Base-by-base conservation (phyloP, 2,113 vertebrate species). In the Eira barbara region DNA sequence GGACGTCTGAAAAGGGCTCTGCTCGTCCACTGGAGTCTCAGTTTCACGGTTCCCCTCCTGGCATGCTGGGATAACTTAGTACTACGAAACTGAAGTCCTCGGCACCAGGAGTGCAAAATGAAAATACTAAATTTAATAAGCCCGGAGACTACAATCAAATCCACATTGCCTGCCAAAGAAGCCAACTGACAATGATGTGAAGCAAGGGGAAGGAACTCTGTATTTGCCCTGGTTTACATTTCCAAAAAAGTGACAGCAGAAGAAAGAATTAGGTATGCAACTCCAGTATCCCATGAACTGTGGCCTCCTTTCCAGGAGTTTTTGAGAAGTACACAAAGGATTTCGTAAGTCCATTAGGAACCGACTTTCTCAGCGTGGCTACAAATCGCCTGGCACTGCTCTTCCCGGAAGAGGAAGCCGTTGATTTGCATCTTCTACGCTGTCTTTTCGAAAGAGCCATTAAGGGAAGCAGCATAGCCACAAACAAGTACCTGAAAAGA, bases 401-500 rank as follows among this genome's bases (percentile, higher is more conserved):
- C 79, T 85, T 84, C 49, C 90, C 96, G 97, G 97, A 98, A 98
- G 95, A 98, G 14, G 97, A 98, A 98, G 96, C 94, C 97, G 98
- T 98, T 98, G 98, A 97, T 98, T 97, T 97, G 96, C 97, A 97
- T 98, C 98, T 98, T 98, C 98, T 95, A 63, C 29, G 82, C 97
- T 96, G 98, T 98, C 98, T 98, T 98, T 98, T 97, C 91, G 95
- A 97, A 98, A 98, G 98, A 97, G 96, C 98, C 98, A 98, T 98
- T 98, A 99, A 98, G 98, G 84, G 96, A 98, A 97, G 97, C 86
- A 93, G 96, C 91, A 85, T 90, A 97, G 98, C 98, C 98, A 97
- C 89, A 98, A 98, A 99, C 98, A 99, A 98, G 98, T 98, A 98
- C 98, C 98, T 98, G 98, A 97, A 98, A 98, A 99, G 98, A 98